phyloP scores from a whole-genome alignment of 2,113 vertebrate genomes.

The Burhinus oedicnemus region DNA sequence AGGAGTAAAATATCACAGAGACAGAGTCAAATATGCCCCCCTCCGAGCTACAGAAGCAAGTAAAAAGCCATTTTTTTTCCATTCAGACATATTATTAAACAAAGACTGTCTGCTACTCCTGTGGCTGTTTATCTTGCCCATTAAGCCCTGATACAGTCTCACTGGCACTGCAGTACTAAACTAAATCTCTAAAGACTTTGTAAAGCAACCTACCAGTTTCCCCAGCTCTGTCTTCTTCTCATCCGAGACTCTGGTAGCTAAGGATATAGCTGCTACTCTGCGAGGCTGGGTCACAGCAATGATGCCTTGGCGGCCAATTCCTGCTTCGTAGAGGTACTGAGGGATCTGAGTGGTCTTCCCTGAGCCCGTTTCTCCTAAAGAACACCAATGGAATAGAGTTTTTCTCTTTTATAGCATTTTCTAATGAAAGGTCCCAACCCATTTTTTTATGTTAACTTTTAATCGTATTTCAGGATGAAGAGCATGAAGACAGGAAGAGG shows the following conservation, averaged over 20 bases:
- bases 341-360: conserved; percentile 97
- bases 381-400: background rate
- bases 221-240: conserved; percentile 91
- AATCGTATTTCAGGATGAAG: background rate
- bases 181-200: background rate
- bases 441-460: background rate
- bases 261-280: conserved; percentile 91
- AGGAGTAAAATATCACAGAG: background rate
- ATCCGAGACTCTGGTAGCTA: conserved; percentile 90
- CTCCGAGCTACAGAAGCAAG: background rate
- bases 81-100: background rate
- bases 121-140: background rate
- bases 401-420: accelerated
- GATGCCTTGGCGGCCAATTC: conserved; percentile 84
- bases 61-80: background rate
- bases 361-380: conserved; percentile 92
- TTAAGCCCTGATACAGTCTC: background rate
- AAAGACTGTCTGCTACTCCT: too few species aligned
- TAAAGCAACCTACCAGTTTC: conserved; percentile 81
- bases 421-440: background rate
- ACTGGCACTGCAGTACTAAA: background rate
- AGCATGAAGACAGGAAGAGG: background rate
- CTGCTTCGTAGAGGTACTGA: conserved; percentile 92
- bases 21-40: background rate
- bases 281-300: conserved; percentile 94